These are phyloP conservation scores for Hirudo medicinalis DNA, from an alignment of 1,140 invertebrate genomes.

Conservation along the genomic window DNA sequence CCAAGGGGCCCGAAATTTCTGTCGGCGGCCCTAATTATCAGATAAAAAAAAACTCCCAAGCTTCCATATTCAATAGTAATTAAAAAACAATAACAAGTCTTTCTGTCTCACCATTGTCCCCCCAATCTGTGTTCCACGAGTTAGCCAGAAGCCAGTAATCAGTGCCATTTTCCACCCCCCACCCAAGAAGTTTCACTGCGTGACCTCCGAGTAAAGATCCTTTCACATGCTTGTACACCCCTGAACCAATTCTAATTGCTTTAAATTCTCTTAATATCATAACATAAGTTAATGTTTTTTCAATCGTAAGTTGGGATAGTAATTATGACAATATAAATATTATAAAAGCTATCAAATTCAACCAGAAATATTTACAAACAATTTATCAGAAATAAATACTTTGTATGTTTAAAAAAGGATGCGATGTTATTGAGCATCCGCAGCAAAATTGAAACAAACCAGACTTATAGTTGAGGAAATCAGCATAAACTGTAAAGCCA, in stretches of 20 bases:
- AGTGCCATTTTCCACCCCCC: slow-evolving; percentile 62
- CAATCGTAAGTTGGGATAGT: background rate
- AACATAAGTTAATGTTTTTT: background rate
- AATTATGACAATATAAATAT: background rate
- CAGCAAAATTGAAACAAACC: slow-evolving; percentile 39
- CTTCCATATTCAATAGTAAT: background rate
- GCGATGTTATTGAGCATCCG: no score
- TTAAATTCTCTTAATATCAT: background rate
- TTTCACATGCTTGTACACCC: slow-evolving; percentile 68
- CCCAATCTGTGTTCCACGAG: slow-evolving; percentile 85
- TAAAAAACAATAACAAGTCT: background rate
- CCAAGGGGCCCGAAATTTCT: no score
- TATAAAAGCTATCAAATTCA: no score
- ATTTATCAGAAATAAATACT: background rate
- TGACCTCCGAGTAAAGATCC: slow-evolving; percentile 68
- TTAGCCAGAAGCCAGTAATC: slow-evolving; percentile 83
- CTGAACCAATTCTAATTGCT: slow-evolving; percentile 34
- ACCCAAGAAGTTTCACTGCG: slow-evolving; percentile 75
- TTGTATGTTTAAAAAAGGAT: no score
- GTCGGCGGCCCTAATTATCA: no score
- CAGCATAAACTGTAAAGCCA: slow-evolving; percentile 74
- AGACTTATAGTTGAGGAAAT: slow-evolving; percentile 71
- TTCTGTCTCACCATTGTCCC: slow-evolving; percentile 36
- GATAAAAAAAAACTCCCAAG: background rate
- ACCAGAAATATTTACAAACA: slow-evolving; percentile 9